These are phyloP conservation scores for Tretioscincus oriximinensis DNA, from an alignment of 2,113 vertebrate species.

Conservation along the genomic window DNA sequence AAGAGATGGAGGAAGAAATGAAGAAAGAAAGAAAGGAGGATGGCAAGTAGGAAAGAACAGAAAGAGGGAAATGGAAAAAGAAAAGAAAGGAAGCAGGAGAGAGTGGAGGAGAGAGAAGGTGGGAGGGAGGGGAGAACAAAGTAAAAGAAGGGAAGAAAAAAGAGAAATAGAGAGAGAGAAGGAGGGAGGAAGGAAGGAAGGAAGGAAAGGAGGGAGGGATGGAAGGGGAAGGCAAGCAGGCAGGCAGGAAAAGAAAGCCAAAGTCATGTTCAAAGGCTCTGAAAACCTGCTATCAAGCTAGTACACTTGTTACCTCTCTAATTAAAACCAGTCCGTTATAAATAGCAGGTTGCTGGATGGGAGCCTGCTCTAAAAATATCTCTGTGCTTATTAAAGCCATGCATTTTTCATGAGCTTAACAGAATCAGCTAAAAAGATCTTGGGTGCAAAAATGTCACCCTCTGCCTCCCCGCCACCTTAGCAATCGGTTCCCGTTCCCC, in stretches of 20 bases:
- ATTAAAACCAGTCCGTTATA: conserved; percentile 19
- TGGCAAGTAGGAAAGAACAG: too few species aligned
- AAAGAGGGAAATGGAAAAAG: neutral
- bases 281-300: neutral
- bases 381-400: conserved; percentile 18
- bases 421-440: neutral
- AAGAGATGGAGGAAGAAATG: too few species aligned
- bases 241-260: too few species aligned
- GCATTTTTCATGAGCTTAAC: conserved; percentile 29
- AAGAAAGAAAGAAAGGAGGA: too few species aligned
- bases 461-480: too few species aligned
- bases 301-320: conserved; percentile 8
- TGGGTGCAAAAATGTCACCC: neutral
- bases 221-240: too few species aligned
- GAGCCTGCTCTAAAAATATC: conserved; percentile 40
- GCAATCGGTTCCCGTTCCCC: neutral
- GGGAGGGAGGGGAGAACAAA: too few species aligned
- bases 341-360: conserved; percentile 32
- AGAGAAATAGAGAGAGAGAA: neutral
- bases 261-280: neutral
- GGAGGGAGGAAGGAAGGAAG: too few species aligned
- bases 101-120: too few species aligned
- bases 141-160: too few species aligned
- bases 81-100: too few species aligned
- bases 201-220: too few species aligned